Base-by-base conservation (phyloP, 2,113 vertebrate genomes). In the Hystrix brachyura region DNA sequence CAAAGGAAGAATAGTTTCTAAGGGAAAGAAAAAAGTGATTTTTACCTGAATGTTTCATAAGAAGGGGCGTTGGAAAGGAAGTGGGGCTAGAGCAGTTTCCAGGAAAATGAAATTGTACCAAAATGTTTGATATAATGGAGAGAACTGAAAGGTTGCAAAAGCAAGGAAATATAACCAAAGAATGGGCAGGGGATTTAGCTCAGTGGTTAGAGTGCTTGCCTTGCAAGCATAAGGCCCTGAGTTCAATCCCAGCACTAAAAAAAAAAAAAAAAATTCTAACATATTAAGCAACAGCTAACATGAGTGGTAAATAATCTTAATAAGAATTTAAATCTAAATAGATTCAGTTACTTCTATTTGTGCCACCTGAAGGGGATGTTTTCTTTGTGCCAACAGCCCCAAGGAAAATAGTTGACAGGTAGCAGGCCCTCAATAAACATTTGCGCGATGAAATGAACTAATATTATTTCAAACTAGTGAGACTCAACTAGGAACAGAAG, bases 311-410 rank as follows among this genome's bases (percentile, higher is more conserved):
- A 62, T 72, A 55, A 74, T 62, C 3, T 65, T 80, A 91, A 59
- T 34, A 46, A 85, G 19, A 55, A 76, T 89, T 67, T 88, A 65
- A 78, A 59, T 89, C 51, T 95, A 83, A 84, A 38, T 69, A 89
- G 19, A 62, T n/a, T 78, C 27, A 74, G 0, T 14, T 57, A 17
- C 80, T 80, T 82, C 21, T 38, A 89, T 69, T 76, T 93, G 62
- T 60, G 48, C 87, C 29, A 83, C 82, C 4, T 34, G 51, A 92
- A 76, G 29, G 67, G 9, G 14, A 55, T 43, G 38, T 11, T 78
- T 34, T 27, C 18, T 38, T 8, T 84, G 79, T 71, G 76, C 3
- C 15, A 74, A 67, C 19, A 92, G 17, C 1, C 59, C 55, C n/a
- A n/a, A 51, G 62, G 55, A 83, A 64, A 91, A 91, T 34, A 14